These are phyloP conservation scores for Barnardius zonarius DNA, from an alignment of 2,113 vertebrate species.

Conservation along the genomic window DNA sequence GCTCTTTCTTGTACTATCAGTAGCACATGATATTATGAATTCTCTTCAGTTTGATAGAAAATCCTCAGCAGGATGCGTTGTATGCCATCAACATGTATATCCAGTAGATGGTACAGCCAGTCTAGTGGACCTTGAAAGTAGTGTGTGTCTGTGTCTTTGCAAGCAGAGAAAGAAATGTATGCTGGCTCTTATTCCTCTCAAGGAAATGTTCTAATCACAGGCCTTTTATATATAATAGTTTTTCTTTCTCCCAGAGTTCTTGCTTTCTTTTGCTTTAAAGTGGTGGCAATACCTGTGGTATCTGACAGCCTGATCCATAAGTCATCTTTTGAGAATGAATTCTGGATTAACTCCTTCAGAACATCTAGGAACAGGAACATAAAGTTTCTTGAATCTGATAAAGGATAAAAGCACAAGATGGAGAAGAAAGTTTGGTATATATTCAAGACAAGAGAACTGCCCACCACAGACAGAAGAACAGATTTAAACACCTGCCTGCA, in stretches of 20 bases:
- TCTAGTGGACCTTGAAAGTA: background rate
- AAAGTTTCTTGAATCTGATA: background rate
- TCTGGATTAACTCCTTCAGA: background rate
- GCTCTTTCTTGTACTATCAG: background rate
- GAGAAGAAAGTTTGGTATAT: background rate
- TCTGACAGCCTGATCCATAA: background rate
- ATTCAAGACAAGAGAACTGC: background rate
- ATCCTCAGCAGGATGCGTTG: background rate
- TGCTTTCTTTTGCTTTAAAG: background rate
- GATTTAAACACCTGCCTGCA: background rate
- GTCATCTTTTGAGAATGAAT: background rate
- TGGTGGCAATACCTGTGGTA: background rate
- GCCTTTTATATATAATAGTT: background rate
- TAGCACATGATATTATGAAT: background rate
- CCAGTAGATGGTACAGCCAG: background rate
- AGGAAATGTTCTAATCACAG: background rate
- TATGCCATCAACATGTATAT: background rate
- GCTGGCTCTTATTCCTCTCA: background rate
- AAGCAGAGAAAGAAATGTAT: background rate
- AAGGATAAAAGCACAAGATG: background rate
- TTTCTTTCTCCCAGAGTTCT: background rate
- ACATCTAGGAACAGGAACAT: background rate
- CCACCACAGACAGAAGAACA: background rate
- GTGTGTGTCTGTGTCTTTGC: background rate
- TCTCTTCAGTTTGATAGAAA: background rate